Evolutionary conservation across 2,888 invertebrate species (phyloP), one percentile per base, ranked within the genome.

Genomic region (Acanthopleura granulata): DNA sequence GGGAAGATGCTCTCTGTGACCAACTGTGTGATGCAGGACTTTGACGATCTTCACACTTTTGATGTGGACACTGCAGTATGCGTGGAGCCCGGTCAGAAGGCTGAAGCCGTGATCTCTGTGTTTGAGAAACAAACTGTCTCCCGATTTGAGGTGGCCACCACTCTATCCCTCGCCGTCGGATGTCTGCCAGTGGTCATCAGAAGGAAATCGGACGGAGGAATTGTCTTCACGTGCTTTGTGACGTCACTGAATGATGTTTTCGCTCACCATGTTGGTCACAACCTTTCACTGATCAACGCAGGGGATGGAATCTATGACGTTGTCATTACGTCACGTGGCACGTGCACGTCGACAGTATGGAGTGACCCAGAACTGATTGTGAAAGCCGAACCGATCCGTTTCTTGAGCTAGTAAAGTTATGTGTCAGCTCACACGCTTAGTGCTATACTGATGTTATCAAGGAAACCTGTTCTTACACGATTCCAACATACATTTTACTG

Each of bases 161-260:
- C 22, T 16, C 6, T 66, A 6, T 66, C 66, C 25, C 22, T 66
- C 16, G 29, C 25, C 22, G 29, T 66, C 14, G 66, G 66, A 16
- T 66, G 66, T 25, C 14, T 66, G 14, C 66, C 66, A 22, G 66
- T 66, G 18, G 66, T 66, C 25, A 66, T 66, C 25, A 66, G 66
- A 66, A 66, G 66, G 25, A 25, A 66, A 66, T 27, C 66, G 6
- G 66, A 66, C 14, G 66, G 16, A 6, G 25, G 25, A 27, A 14
- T 66, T 27, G 66, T 25, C 15, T 66, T 27, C 66, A 66, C 66
- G 22, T 66, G 66, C 25, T 66, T 66, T 27, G 25, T 66, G 15
- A 66, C 66, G 25, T 22, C 22, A 27, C 25, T 66, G 66, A 27
- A 6, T 66, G 66, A 66, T 15, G 66, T 66, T 15, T 66, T 66